A percentile compares a stretch with the other conserved stretches of the same genome.
Evolutionary conservation across 1,140 invertebrate genomes (phyloP).

Genomic region (Bicyclus anynana): DNA sequence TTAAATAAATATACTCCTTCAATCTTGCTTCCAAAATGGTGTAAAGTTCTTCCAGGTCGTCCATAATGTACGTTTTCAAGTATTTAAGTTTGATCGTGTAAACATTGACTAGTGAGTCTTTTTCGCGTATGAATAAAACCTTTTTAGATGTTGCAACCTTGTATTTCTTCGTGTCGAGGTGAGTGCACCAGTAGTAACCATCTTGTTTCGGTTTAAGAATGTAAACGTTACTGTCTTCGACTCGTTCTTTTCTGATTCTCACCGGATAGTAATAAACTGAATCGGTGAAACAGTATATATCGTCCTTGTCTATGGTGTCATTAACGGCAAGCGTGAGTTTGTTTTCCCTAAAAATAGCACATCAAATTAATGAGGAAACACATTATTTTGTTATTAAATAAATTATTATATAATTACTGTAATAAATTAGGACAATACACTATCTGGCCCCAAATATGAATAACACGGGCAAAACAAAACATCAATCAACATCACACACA

Average conservation of each 20-base stretch:
- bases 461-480: too few species aligned
- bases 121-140: slow-evolving; percentile 51
- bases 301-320: slow-evolving; percentile 35
- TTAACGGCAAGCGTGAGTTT: slow-evolving; percentile 42
- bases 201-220: slow-evolving; percentile 44
- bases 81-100: slow-evolving; percentile 48
- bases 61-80: slow-evolving; percentile 14
- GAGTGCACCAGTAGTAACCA: slow-evolving; percentile 70
- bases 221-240: slow-evolving; percentile 31
- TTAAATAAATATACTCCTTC: slow-evolving; percentile 49
- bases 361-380: slow-evolving; percentile 6
- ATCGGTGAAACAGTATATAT: slow-evolving; percentile 65
- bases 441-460: too few species aligned
- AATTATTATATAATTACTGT: too few species aligned
- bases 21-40: slow-evolving; percentile 41
- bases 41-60: slow-evolving; percentile 36
- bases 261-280: slow-evolving; percentile 48
- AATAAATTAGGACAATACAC: too few species aligned
- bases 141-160: slow-evolving; percentile 49
- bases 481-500: too few species aligned
- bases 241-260: slow-evolving; percentile 32
- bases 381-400: background rate
- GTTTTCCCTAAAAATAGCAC: slow-evolving; percentile 40
- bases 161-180: slow-evolving; percentile 46
- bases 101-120: slow-evolving; percentile 37